Evolutionary conservation across 2,113 vertebrate genomes (phyloP).

Genomic region (Rhynchomys soricoides): DNA sequence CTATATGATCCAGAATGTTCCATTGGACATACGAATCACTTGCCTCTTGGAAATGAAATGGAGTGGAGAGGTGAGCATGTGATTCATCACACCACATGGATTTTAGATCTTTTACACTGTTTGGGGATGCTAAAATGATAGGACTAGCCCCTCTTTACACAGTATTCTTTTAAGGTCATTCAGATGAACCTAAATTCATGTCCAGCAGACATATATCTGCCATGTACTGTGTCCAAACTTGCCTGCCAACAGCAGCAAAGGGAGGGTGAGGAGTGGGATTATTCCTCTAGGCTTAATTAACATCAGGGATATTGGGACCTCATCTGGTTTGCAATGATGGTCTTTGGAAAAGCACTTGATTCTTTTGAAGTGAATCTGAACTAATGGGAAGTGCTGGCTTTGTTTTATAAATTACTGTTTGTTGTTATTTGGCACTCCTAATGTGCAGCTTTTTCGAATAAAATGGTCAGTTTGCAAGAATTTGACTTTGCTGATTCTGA

Average conservation of each 20-base stretch:
- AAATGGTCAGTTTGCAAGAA: slow-evolving; percentile 24
- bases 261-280: background rate
- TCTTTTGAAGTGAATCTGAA: slow-evolving; percentile 66
- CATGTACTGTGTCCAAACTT: background rate
- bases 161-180: background rate
- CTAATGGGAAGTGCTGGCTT: slow-evolving; percentile 47
- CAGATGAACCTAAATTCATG: slow-evolving; percentile 44
- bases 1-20: background rate
- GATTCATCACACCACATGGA: background rate
- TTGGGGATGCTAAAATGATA: slow-evolving; percentile 11
- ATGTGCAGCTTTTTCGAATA: slow-evolving; percentile 64
- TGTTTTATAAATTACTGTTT: slow-evolving; percentile 46
- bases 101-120: background rate
- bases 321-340: slow-evolving; percentile 23
- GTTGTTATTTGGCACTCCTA: slow-evolving; percentile 41
- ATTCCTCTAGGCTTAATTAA: slow-evolving; percentile 23
- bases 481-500: slow-evolving; percentile 38
- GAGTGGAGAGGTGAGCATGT: too few species aligned
- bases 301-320: background rate
- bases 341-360: slow-evolving; percentile 19
- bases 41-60: slow-evolving; percentile 1
- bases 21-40: background rate
- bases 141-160: background rate
- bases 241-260: background rate
- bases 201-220: slow-evolving; percentile 14